A percentile compares a stretch with the other conserved stretches of the same genome.
phyloP scores from a whole-genome alignment of 2,797 vertebrate species.

The Garrulus glandarius region DNA sequence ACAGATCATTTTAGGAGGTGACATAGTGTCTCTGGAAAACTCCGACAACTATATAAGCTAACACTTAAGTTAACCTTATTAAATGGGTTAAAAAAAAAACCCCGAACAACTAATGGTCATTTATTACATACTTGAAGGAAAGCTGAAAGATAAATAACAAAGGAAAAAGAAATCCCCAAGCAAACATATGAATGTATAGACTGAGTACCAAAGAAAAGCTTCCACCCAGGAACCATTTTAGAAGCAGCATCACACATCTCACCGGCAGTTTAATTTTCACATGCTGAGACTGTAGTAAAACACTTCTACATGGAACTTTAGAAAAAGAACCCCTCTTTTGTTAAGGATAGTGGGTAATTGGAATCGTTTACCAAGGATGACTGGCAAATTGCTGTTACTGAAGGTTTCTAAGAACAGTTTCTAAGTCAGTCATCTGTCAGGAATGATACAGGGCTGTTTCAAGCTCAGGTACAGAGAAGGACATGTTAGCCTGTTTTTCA shows the following conservation, averaged over 20 bases:
- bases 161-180: not conserved
- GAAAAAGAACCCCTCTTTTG: not conserved
- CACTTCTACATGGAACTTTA: not conserved
- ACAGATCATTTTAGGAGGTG: not conserved
- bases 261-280: not conserved
- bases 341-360: not conserved
- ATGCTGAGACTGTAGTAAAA: not conserved
- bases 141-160: not conserved
- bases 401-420: not conserved
- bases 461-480: not conserved
- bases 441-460: not conserved
- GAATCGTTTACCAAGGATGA: not conserved
- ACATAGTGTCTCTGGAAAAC: not conserved
- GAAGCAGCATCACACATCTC: not conserved
- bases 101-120: not conserved
- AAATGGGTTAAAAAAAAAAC: not conserved
- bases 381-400: not conserved
- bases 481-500: not conserved
- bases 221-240: not conserved
- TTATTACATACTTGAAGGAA: not conserved
- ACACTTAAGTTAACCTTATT: not conserved
- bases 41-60: not conserved
- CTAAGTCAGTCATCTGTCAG: not conserved
- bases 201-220: not conserved
- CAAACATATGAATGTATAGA: fast-evolving